Evolutionary conservation across 2,113 vertebrate species (phyloP).

Genomic region (Athene noctua): DNA sequence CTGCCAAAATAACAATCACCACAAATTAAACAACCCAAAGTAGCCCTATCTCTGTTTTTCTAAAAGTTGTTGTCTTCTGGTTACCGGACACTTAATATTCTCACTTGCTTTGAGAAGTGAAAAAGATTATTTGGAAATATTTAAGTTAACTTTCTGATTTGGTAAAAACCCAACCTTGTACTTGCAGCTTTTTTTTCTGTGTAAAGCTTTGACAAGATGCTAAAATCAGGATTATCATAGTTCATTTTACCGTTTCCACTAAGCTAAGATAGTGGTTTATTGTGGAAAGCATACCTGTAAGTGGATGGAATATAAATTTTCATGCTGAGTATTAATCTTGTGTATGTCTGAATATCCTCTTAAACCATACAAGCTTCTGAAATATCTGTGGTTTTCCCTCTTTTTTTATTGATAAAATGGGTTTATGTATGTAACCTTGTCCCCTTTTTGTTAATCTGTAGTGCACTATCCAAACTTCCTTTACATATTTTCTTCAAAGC

Average conservation of each 20-base stretch:
- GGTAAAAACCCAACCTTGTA: neutral
- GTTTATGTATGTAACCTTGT: neutral
- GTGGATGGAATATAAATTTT: neutral
- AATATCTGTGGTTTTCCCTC: rapidly evolving
- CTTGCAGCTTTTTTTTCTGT: neutral
- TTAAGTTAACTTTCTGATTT: neutral
- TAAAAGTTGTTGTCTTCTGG: neutral
- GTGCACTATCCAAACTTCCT: neutral
- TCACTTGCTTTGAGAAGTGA: neutral
- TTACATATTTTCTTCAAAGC: neutral
- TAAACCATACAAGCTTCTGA: neutral
- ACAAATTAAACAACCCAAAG: neutral
- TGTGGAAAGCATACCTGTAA: neutral
- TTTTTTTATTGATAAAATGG: neutral
- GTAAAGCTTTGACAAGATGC: neutral
- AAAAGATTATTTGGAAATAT: neutral
- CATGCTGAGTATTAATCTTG: neutral
- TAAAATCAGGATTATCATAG: neutral
- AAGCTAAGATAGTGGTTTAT: neutral
- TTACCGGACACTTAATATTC: neutral
- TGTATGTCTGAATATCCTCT: neutral
- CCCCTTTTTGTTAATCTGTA: neutral
- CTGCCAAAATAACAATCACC: neutral
- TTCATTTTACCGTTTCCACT: neutral
- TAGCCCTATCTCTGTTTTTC: neutral